Evolutionary conservation across 2,888 invertebrate species (phyloP).

Genomic region (Drosophila prolongata): DNA sequence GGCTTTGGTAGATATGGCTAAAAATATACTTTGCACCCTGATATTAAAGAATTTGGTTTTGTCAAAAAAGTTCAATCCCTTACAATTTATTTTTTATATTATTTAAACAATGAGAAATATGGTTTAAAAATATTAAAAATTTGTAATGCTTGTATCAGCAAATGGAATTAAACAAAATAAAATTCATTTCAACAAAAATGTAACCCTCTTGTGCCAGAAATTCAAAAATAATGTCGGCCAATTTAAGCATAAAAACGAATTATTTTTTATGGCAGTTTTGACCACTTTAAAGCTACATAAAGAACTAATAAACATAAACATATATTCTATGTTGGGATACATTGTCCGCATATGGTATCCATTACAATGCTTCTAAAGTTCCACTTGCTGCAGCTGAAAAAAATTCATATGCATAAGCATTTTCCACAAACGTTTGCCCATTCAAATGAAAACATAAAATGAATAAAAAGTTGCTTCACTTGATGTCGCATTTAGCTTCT

Average conservation of each 20-base stretch:
- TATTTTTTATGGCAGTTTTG: no score
- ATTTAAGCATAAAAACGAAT: no score
- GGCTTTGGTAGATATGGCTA: slow-evolving; percentile 10
- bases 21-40: not conserved
- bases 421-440: slow-evolving; percentile 10
- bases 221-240: no score
- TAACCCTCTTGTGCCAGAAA: no score
- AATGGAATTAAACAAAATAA: not conserved
- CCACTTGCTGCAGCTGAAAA: slow-evolving; percentile 16
- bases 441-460: slow-evolving; percentile 20
- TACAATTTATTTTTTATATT: no score
- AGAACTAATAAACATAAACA: not conserved
- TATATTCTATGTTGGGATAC: no score
- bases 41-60: not conserved
- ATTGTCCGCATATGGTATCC: slow-evolving; percentile 21
- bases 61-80: no score
- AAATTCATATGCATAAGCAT: slow-evolving; percentile 9
- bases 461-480: slow-evolving; percentile 18
- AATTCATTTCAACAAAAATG: no score
- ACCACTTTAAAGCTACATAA: not conserved
- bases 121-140: no score
- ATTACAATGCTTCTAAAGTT: slow-evolving; percentile 15
- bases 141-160: not conserved
- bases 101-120: no score
- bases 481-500: slow-evolving; percentile 20